These are phyloP conservation scores for Brachylomia viminalis DNA, from an alignment of 2,888 invertebrate genomes.

Conservation along the genomic window DNA sequence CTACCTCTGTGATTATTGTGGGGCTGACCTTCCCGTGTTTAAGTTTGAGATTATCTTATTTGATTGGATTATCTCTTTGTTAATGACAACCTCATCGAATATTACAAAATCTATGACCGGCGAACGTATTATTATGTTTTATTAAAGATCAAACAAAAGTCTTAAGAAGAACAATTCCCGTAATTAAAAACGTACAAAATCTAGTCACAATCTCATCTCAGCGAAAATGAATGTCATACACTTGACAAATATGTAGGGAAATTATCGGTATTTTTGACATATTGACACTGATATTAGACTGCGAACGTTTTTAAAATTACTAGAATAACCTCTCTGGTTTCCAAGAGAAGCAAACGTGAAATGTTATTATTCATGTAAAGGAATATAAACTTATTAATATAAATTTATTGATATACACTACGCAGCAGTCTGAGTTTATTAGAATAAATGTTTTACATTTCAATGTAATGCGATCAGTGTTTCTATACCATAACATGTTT, in stretches of 20 bases:
- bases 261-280: too few relatives aligned
- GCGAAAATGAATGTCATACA: too few relatives aligned
- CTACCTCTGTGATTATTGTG: constrained; percentile 21
- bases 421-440: constrained; percentile 14
- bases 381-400: too few relatives aligned
- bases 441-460: constrained; percentile 55
- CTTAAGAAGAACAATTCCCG: too few relatives aligned
- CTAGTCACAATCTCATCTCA: too few relatives aligned
- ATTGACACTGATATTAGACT: too few relatives aligned
- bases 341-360: constrained; percentile 30
- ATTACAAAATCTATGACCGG: constrained; percentile 3
- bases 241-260: too few relatives aligned
- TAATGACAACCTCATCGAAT: constrained; percentile 25
- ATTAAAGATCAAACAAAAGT: constrained; percentile 9
- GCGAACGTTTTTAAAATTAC: too few relatives aligned
- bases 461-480: constrained; percentile 22
- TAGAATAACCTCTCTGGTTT: too few relatives aligned
- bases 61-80: constrained; percentile 26
- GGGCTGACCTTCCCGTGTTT: constrained; percentile 37
- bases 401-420: constrained; percentile 20
- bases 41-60: constrained; percentile 29
- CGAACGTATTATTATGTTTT: not conserved
- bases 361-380: constrained; percentile 28
- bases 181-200: too few relatives aligned
- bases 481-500: constrained; percentile 38